Evolutionary conservation across 2,888 invertebrate species (phyloP), one percentile per base, ranked within the genome.

Genomic region (Ectemnius continuus): DNA sequence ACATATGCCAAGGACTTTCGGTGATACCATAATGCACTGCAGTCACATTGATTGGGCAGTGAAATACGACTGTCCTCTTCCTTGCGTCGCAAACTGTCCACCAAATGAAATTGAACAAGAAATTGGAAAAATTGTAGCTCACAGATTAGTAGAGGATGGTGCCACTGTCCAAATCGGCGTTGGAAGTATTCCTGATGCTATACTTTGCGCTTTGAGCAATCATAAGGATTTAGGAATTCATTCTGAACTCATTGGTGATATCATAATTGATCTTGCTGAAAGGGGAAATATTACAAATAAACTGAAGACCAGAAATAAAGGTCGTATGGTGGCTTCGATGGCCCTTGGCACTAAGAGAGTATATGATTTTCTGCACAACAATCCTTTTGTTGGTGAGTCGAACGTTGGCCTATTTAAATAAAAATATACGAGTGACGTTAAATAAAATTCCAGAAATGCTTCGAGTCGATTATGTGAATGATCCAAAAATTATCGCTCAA

Each of bases 121-220:
- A 79, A 94, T 94, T 64, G 94, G 94, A 3, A 91, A 92, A 80
- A 90, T 92, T n/a, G 93, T 94, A 73, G 94, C 94, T 4, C 92
- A 93, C 8, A 93, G 94, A 73, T 85, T 94, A 23, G 92, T 94
- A 1, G 93, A 92, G 57, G 93, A 94, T 87, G 94, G 94, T 26
- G 93, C 94, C 13, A 94, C 94, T 0, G 87, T 94, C 72, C 94
- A 94, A 84, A 93, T 94, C 92, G 94, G 94, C 68, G 93, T 94
- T 79, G 94, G 94, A 14, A 92, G 92, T 70, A 93, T 94, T 80
- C 94, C 94, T 0, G 94, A 94, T 83, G 93, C 94, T 4, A 93
- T 94, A 0, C 88, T 94, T 11, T 90, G 92, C 6, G 91, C 92
- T 26, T 88, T 94, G 57, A 88, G 85, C 0, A 90, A 91, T 73